These are phyloP conservation scores for Propithecus deckenii DNA, from an alignment of 2,797 vertebrate genomes.

Conservation along the genomic window DNA sequence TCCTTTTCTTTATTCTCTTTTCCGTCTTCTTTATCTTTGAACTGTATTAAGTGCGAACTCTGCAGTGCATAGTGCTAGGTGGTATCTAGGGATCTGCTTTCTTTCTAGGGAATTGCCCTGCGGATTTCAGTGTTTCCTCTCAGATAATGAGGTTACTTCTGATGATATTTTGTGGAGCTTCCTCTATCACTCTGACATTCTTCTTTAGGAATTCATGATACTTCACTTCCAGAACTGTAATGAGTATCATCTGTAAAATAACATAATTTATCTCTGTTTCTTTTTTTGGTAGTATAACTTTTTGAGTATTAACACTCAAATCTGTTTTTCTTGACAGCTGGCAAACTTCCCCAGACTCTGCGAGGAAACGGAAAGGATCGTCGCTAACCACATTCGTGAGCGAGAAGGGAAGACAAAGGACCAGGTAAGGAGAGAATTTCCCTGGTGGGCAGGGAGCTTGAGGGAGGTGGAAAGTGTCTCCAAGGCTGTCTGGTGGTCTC, in stretches of 20 bases:
- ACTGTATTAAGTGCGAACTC: neutral
- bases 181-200: neutral
- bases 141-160: neutral
- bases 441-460: neutral
- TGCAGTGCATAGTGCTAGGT: neutral
- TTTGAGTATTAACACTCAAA: slow-evolving; percentile 34
- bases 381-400: slow-evolving; percentile 91
- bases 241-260: neutral
- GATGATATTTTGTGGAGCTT: too few relatives aligned
- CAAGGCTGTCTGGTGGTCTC: neutral
- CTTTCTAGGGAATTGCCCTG: neutral
- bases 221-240: neutral
- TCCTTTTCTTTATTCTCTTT: neutral
- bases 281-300: neutral
- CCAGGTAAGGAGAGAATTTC: slow-evolving; percentile 86
- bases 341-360: slow-evolving; percentile 91
- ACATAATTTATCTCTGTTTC: neutral
- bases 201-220: neutral
- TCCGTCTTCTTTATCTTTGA: neutral
- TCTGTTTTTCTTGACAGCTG: slow-evolving; percentile 86
- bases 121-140: neutral
- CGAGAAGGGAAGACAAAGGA: slow-evolving; percentile 93
- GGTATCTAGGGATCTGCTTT: neutral
- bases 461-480: neutral
- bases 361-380: slow-evolving; percentile 92